Evolutionary conservation across 2,888 invertebrate genomes (phyloP).

Genomic region (Cosmia pyralina): DNA sequence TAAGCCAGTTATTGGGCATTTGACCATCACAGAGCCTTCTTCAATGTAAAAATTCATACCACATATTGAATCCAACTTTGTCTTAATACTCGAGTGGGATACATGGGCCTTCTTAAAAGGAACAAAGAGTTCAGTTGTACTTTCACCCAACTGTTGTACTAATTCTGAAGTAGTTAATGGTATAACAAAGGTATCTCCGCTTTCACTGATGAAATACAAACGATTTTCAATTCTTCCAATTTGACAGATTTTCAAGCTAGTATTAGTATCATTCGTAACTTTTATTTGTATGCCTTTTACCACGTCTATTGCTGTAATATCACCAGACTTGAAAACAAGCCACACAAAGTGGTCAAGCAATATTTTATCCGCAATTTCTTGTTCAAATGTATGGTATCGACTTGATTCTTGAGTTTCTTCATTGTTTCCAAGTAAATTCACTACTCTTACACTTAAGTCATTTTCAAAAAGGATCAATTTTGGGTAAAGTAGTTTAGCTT

Average conservation of each 20-base stretch:
- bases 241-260: conserved; percentile 73
- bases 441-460: conserved; percentile 64
- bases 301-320: conserved; percentile 76
- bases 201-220: conserved; percentile 79
- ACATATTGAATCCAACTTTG: conserved; percentile 53
- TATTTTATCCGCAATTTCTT: conserved; percentile 73
- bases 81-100: conserved; percentile 43
- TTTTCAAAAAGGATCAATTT: conserved; percentile 78
- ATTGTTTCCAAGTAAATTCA: conserved; percentile 69
- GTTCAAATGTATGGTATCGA: conserved; percentile 65
- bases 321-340: conserved; percentile 77
- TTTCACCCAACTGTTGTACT: conserved; percentile 67
- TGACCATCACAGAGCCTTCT: conserved; percentile 66
- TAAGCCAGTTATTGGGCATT: conserved; percentile 79
- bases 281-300: conserved; percentile 68
- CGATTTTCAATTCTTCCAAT: conserved; percentile 65
- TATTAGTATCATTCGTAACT: conserved; percentile 72
- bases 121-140: conserved; percentile 67
- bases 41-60: conserved; percentile 74
- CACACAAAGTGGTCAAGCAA: conserved; percentile 77
- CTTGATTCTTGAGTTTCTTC: conserved; percentile 58
- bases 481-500: conserved; percentile 77
- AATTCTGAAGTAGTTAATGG: conserved; percentile 72
- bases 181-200: conserved; percentile 76
- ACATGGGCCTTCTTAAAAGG: conserved; percentile 70